Evolutionary conservation across 2,113 vertebrate genomes (phyloP).

Genomic region (Saccopteryx leptura): DNA sequence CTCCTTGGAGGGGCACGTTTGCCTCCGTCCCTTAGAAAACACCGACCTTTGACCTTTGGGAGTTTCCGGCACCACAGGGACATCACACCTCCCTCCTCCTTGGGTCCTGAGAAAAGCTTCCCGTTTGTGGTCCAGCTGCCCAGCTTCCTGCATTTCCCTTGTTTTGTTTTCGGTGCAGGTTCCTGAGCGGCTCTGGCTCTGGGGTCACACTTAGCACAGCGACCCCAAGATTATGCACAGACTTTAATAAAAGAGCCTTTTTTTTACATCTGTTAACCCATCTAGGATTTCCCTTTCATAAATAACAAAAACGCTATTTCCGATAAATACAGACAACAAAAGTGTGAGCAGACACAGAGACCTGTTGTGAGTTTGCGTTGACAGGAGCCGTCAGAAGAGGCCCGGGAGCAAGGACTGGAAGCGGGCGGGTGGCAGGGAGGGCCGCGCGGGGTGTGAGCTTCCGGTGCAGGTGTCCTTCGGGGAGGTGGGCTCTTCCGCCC

Average conservation of each 20-base stretch:
- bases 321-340: neutral
- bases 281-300: neutral
- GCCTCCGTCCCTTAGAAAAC: no score
- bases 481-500: no score
- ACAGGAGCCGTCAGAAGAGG: neutral
- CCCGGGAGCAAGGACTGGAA: neutral
- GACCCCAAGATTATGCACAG: fast-evolving
- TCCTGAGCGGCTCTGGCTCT: no score
- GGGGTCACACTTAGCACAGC: neutral
- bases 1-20: neutral
- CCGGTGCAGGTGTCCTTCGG: no score
- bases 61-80: no score
- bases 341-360: neutral
- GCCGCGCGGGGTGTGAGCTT: no score
- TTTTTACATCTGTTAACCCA: neutral
- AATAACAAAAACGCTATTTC: neutral
- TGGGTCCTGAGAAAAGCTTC: fast-evolving
- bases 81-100: no score
- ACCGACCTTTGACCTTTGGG: no score
- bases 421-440: no score
- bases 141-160: neutral
- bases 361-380: no score
- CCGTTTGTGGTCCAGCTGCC: fast-evolving
- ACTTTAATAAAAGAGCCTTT: no score
- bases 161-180: neutral